Evolutionary conservation across 2,888 invertebrate species (phyloP).

Genomic region (Carabus problematicus): DNA sequence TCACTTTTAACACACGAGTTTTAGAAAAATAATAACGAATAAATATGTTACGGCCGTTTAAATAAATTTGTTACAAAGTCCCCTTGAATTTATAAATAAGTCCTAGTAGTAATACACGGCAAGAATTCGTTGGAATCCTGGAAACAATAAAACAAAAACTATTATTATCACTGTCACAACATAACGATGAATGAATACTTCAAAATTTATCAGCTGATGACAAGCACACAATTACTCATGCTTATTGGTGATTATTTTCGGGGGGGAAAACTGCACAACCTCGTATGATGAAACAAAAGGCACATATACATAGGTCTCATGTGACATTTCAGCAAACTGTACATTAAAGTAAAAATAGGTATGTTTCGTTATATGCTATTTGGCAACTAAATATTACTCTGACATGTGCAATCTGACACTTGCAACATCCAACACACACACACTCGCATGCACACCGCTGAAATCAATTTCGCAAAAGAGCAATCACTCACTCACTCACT

Average conservation of each 20-base stretch:
- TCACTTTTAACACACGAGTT: not conserved
- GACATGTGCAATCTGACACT: slow-evolving; percentile 4
- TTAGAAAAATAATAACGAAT: slow-evolving; percentile 11
- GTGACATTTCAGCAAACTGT: not conserved
- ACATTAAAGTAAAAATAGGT: not conserved
- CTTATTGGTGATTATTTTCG: not conserved
- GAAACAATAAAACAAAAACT: slow-evolving; percentile 16
- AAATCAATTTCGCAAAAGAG: not conserved
- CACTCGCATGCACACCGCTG: slow-evolving; percentile 4
- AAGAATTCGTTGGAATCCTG: slow-evolving; percentile 32
- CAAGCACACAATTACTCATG: not conserved
- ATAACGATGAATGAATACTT: no score
- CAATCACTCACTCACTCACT: not conserved
- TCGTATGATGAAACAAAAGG: not conserved
- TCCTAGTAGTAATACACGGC: slow-evolving; percentile 7
- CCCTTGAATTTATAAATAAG: slow-evolving; percentile 20
- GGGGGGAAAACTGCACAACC: not conserved
- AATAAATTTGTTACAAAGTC: not conserved
- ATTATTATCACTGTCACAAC: no score
- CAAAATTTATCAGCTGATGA: no score
- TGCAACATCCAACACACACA: slow-evolving; percentile 8
- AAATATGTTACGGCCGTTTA: slow-evolving; percentile 23
- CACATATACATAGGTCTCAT: not conserved
- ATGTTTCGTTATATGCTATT: not conserved
- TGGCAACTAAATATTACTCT: not conserved